Conservation (phyloP, 2,113 vertebrate species). For the Pyrgilauda ruficollis region DNA sequence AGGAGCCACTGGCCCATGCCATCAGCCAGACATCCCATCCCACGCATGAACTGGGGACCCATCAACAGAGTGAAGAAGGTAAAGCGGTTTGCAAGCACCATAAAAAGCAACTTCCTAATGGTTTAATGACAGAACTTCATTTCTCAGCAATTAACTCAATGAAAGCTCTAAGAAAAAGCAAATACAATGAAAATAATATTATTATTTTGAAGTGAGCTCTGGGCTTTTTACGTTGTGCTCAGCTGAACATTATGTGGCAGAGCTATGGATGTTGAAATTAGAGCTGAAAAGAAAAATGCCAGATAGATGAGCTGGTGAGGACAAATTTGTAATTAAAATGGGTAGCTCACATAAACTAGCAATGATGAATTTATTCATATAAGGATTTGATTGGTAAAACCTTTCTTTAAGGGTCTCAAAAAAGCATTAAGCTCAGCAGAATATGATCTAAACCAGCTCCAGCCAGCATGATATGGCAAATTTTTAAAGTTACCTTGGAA, state of each 20-base stretch:
- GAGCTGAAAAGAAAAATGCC: constrained; percentile 13
- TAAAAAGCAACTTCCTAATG: background rate
- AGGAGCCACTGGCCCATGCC: background rate
- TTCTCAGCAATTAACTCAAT: background rate
- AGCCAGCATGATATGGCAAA: constrained; percentile 2
- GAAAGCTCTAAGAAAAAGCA: background rate
- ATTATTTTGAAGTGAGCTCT: background rate
- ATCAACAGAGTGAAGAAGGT: background rate
- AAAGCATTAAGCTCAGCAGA: constrained; percentile 36
- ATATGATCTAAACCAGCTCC: background rate
- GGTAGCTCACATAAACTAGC: background rate
- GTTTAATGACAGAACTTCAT: background rate
- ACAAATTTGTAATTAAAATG: constrained; percentile 35
- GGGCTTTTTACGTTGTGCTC: background rate
- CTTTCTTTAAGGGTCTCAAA: constrained; percentile 13
- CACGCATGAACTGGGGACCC: background rate
- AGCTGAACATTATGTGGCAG: background rate
- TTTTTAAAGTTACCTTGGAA: constrained; percentile 27
- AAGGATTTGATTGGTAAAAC: background rate
- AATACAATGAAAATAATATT: background rate
- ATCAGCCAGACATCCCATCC: background rate
- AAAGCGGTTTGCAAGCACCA: background rate
- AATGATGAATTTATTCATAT: constrained; percentile 15
- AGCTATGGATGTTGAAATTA: constrained; percentile 28
- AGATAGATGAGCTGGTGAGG: constrained; percentile 6